A percentile compares a stretch with the other conserved stretches of the same genome.
Conservation (phyloP, 1,140 invertebrate species). For the Hycleus cichorii region DNA sequence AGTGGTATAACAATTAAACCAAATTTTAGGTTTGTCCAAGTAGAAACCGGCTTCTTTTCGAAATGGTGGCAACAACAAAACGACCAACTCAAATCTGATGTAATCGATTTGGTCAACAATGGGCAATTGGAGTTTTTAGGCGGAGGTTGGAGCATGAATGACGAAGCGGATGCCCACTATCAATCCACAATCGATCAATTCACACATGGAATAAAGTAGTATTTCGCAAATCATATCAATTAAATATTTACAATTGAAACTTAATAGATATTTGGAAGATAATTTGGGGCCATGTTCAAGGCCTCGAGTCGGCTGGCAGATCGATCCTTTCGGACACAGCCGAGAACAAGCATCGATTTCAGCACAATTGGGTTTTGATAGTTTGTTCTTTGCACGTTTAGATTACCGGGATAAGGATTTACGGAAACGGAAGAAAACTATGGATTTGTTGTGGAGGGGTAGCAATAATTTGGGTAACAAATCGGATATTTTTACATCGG, state of each 20-base stretch:
- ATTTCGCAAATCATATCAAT: conserved; percentile 16
- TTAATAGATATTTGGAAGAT: conserved; percentile 35
- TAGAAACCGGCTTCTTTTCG: conserved; percentile 43
- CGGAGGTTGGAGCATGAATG: conserved; percentile 69
- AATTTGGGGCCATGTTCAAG: conserved; percentile 57
- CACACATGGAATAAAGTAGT: conserved; percentile 56
- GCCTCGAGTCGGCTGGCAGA: conserved; percentile 64
- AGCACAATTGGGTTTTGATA: conserved; percentile 62
- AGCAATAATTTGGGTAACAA: conserved; percentile 45
- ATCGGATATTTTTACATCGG: conserved; percentile 11
- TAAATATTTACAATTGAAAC: not conserved
- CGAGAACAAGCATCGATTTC: conserved; percentile 59
- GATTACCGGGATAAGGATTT: conserved; percentile 61
- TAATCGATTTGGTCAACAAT: conserved; percentile 41
- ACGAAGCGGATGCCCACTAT: conserved; percentile 73
- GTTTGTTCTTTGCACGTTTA: conserved; percentile 62
- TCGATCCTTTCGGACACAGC: conserved; percentile 66
- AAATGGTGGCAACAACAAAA: conserved; percentile 60
- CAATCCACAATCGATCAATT: conserved; percentile 75
- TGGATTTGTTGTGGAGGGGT: conserved; percentile 71
- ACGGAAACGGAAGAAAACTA: conserved; percentile 50
- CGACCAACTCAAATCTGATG: conserved; percentile 41
- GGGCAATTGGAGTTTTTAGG: conserved; percentile 67
- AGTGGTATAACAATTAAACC: too few relatives aligned
- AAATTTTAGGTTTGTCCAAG: conserved; percentile 28